Base-by-base conservation (phyloP, 1,140 invertebrate genomes). In the Coenobita brevimanus region DNA sequence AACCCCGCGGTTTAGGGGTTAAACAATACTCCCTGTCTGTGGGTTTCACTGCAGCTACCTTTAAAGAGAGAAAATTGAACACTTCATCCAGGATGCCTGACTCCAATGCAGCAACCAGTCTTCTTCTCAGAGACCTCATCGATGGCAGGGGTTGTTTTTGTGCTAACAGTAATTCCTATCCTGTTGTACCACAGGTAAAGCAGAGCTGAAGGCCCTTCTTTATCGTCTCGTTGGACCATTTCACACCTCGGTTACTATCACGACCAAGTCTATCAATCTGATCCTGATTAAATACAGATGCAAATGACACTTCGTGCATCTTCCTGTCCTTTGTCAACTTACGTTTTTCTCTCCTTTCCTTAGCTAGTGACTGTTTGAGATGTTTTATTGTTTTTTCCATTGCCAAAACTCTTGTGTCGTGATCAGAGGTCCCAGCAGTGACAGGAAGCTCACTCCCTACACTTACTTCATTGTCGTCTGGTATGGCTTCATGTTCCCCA, bases 221-320 rank as follows among this genome's bases (percentile, higher is more conserved):
- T 15, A 81, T 81, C 0, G 78, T 62, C 33, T 81, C 78, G 36
- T 57, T 36, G 17, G 78, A 60, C 78, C 78, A 81, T n/a, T 62
- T 60, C 50, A 33, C 30, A 24, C 78, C 27, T 15, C 54, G 54
- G 10, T 3, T 62, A 38, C 30, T 62, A 3, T 38, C 41, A 62
- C 36, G 54, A 33, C 50, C 17, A 1, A 81, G 50, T 3, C 36
- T 62, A 13, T 24, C 50, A 17, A 81, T 33, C 54, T 81, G 78
- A n/a, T 62, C 60, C 38, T 81, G 27, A 21, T 57, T 81, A 36
- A 81, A 81, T 3, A 81, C 33, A n/a, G 60, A 15, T 3, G 54
- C 60, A 15, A 81, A 30, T n/a, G 6, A 15, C 15, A 6, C n/a
- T 81, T 60, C 13, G 24, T 62, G 60, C 4, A 60, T 4, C 15